phyloP scores from a whole-genome alignment of 1,140 invertebrate genomes.

The Eueides isabella region DNA sequence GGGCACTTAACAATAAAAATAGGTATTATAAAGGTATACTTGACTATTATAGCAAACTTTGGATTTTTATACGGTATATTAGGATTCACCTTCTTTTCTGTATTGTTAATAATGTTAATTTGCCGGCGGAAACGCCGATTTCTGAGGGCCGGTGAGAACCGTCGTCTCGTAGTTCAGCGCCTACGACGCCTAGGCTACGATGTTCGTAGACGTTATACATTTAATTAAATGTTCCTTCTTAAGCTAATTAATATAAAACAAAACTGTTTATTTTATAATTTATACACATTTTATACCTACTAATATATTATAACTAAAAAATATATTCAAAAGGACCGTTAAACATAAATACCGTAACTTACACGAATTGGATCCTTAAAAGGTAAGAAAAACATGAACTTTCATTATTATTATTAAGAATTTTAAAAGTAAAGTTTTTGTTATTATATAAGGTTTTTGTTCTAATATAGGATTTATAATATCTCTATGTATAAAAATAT shows the following conservation, averaged over 20 bases:
- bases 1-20: neutral
- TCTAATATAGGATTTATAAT: no score
- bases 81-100: neutral
- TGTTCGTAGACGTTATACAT: neutral
- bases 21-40: neutral
- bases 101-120: neutral
- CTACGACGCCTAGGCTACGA: neutral
- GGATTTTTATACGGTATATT: neutral
- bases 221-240: neutral
- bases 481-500: no score
- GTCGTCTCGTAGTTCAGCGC: neutral
- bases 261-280: neutral
- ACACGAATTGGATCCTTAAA: no score
- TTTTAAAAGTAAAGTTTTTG: no score
- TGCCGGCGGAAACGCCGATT: neutral
- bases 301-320: no score
- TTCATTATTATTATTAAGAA: no score
- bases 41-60: neutral
- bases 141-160: neutral
- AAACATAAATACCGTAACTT: neutral
- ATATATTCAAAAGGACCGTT: no score
- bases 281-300: no score
- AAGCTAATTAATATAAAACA: neutral
- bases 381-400: no score
- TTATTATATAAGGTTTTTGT: no score